phyloP scores from a whole-genome alignment of 2,797 vertebrate species.

The Rhinella marina region DNA sequence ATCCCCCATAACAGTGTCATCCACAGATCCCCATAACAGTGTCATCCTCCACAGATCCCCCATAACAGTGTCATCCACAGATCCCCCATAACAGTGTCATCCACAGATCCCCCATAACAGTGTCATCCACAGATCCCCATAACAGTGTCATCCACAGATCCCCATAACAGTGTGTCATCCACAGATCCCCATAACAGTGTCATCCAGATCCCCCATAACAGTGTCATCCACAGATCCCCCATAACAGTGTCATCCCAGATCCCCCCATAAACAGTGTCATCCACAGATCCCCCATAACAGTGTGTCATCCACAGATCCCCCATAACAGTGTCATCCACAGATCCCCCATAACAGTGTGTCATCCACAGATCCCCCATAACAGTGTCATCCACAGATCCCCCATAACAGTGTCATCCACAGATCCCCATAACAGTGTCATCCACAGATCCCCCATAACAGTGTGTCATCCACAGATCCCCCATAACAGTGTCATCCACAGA shows the following conservation, averaged over 20 bases:
- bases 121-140: background rate
- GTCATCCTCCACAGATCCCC: background rate
- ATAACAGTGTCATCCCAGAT: background rate
- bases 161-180: background rate
- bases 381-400: background rate
- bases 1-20: background rate
- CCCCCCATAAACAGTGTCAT: background rate
- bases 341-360: slow-evolving; percentile 1
- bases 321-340: background rate
- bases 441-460: background rate
- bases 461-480: no score
- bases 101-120: background rate
- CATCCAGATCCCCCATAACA: background rate
- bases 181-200: background rate
- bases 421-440: background rate
- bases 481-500: background rate
- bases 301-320: background rate
- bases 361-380: background rate
- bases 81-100: background rate
- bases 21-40: background rate
- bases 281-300: background rate
- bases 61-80: background rate
- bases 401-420: background rate
- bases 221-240: background rate
- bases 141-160: background rate